A percentile compares a stretch with the other conserved stretches of the same genome.
Conservation (phyloP, 1,140 invertebrate genomes). For the Episyrphus balteatus region DNA sequence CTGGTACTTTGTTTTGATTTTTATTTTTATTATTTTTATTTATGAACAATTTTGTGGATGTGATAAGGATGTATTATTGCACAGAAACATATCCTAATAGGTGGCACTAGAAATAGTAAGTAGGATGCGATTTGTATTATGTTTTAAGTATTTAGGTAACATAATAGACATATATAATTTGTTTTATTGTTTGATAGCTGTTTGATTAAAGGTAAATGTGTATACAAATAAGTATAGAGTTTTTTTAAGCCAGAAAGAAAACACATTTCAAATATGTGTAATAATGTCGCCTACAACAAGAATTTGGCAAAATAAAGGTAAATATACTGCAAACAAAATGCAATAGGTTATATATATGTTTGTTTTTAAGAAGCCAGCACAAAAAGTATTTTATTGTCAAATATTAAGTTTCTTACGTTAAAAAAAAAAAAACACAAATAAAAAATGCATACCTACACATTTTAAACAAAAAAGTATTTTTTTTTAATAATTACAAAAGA, state of each 20-base stretch:
- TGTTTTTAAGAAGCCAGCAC: neutral
- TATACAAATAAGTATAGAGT: too few species aligned
- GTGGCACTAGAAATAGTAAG: constrained; percentile 33
- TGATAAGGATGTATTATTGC: neutral
- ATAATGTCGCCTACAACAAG: too few species aligned
- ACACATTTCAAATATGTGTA: too few species aligned
- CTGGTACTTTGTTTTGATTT: too few species aligned
- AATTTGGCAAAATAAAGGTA: too few species aligned
- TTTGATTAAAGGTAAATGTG: too few species aligned
- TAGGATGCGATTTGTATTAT: neutral
- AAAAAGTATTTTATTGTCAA: neutral
- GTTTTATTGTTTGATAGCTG: neutral
- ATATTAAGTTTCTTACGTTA: too few species aligned
- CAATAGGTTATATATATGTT: neutral
- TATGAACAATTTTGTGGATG: too few species aligned
- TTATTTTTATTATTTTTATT: too few species aligned
- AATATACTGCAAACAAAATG: too few species aligned
- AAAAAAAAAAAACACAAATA: too few species aligned
- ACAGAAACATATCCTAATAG: constrained; percentile 38
- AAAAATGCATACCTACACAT: neutral
- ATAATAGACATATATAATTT: neutral
- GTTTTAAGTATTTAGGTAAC: neutral
- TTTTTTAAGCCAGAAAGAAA: too few species aligned
- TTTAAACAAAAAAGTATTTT: neutral
- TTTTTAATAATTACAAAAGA: neutral